Evolutionary conservation across 2,888 invertebrate species (phyloP).

Genomic region (Acleris literana): DNA sequence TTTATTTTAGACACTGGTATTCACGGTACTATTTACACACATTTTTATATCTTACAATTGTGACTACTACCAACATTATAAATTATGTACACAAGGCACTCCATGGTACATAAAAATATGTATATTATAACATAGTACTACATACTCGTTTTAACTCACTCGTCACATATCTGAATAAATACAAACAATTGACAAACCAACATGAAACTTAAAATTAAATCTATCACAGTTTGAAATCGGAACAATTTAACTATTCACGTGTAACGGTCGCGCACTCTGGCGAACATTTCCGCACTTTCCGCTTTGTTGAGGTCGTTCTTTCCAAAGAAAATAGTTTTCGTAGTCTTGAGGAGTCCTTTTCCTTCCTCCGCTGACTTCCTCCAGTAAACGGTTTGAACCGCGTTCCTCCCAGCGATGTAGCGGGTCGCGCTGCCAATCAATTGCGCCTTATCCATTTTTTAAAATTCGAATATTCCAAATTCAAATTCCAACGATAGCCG

Average conservation of each 20-base stretch:
- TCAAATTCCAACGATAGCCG: conserved; percentile 27
- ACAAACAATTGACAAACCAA: conserved; percentile 1
- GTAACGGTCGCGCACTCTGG: conserved; percentile 72
- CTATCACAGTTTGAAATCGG: conserved; percentile 42
- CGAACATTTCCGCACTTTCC: conserved; percentile 76
- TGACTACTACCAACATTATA: too few relatives aligned
- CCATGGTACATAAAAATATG: too few relatives aligned
- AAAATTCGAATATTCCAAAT: conserved; percentile 29
- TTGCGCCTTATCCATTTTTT: conserved; percentile 75
- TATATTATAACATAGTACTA: not conserved
- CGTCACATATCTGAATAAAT: not conserved
- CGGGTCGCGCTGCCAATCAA: conserved; percentile 88
- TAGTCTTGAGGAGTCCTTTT: conserved; percentile 81
- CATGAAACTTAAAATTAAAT: conserved; percentile 24
- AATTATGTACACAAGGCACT: too few relatives aligned
- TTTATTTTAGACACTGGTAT: conserved; percentile 14
- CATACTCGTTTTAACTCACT: not conserved
- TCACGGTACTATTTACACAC: not conserved
- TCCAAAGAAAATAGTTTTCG: conserved; percentile 83
- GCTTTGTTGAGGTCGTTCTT: conserved; percentile 75
- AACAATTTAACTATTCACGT: conserved; percentile 44
- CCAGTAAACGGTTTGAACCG: conserved; percentile 91
- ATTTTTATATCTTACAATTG: conserved; percentile 21
- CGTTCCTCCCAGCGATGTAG: conserved; percentile 88
- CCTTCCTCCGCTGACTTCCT: conserved; percentile 78